Evolutionary conservation across 2,888 invertebrate species (phyloP), one percentile per base, ranked within the genome.

Genomic region (Dolichopus griseipennis): DNA sequence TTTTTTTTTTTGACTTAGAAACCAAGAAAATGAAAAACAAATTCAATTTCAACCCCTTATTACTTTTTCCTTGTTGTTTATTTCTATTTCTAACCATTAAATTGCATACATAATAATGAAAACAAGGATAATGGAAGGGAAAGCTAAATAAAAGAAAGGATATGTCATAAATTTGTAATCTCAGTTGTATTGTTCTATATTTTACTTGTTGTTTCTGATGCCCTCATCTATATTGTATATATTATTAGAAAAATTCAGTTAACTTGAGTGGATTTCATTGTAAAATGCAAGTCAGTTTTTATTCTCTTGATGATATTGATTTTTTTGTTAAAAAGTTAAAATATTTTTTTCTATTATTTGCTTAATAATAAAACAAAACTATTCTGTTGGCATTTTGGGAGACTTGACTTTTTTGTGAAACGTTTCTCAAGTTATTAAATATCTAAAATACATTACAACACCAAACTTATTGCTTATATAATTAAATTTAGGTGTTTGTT

Each of bases 111-210:
- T 18, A 52, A 52, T 12, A 52, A 52, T n/a, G 18, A 52, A 52
- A 15, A 52, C 2, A 52, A 52, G 41, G 52, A 52, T 52, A n/a
- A 52, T 37, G 8, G 8, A 4, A 37, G 4, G 2, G 18, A n/a
- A 52, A 43, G 12, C 62, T 9, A 63, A 15, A 63, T 21, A 62
- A 63, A 21, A 63, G 27, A 63, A 63, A 63, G 63, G 63, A 63
- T 52, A 18, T 63, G 63, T 63, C 63, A 63, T 63, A 63, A 63
- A 63, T 63, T 63, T 63, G 63, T 63, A 63, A 63, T 63, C 63
- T 63, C n/a, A 27, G 63, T 27, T 61, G 21, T 63, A 12, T 63
- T 52, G 2, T 12, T 52, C 6, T 6, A 2, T 52, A 18, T 52
- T 52, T 52, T 52, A 52, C 12, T 41, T 41, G 12, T 15, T 41